Evolutionary conservation across 1,140 invertebrate species (phyloP).

Genomic region (Coptotermes formosanus): DNA sequence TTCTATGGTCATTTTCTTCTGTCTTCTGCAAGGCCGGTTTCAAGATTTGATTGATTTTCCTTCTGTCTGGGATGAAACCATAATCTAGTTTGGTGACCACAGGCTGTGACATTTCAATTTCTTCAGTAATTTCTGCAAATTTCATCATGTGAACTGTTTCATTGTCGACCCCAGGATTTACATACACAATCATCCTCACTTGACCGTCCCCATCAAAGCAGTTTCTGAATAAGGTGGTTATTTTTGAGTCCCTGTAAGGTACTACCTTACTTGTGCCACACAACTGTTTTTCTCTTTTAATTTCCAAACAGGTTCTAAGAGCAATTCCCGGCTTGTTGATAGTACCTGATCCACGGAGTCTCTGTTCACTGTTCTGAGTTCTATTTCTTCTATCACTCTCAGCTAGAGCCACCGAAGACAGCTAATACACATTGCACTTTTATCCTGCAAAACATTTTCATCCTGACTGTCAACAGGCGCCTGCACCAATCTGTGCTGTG

Average conservation of each 20-base stretch:
- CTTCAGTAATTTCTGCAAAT: slow-evolving; percentile 93
- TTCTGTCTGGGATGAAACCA: slow-evolving; percentile 70
- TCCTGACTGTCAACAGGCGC: too few species aligned
- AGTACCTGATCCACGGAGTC: too few species aligned
- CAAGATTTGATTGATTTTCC: slow-evolving; percentile 62
- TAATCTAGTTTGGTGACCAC: slow-evolving; percentile 52
- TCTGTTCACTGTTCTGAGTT: too few species aligned
- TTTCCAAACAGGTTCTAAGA: slow-evolving; percentile 86
- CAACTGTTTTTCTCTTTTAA: slow-evolving; percentile 86
- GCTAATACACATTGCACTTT: too few species aligned
- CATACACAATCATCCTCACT: slow-evolving; percentile 95
- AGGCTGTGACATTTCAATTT: slow-evolving; percentile 80
- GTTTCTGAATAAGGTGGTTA: slow-evolving; percentile 96
- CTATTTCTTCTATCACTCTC: too few species aligned
- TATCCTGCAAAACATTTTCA: too few species aligned
- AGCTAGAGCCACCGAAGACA: too few species aligned
- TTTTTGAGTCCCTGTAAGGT: slow-evolving; percentile 91
- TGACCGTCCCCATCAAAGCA: slow-evolving; percentile 97
- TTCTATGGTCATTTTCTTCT: slow-evolving; percentile 36
- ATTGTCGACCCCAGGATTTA: slow-evolving; percentile 88
- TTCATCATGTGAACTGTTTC: slow-evolving; percentile 95
- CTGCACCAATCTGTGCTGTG: too few species aligned
- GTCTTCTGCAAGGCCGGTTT: neutral
- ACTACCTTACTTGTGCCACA: slow-evolving; percentile 67
- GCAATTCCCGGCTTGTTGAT: slow-evolving; percentile 88